These are phyloP conservation scores for Cantharis rufa DNA, from an alignment of 2,888 invertebrate genomes.

Conservation along the genomic window DNA sequence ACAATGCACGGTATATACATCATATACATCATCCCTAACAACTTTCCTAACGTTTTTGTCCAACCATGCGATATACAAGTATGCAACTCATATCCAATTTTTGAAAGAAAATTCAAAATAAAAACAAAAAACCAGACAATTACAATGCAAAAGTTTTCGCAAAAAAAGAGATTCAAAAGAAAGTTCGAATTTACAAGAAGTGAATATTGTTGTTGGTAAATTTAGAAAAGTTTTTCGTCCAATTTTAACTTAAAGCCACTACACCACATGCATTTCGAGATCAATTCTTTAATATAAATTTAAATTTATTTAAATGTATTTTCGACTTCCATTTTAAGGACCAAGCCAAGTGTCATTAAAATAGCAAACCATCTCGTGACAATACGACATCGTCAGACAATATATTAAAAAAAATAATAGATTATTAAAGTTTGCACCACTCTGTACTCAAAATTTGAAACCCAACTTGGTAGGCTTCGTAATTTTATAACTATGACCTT, in stretches of 20 bases:
- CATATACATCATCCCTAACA: background rate
- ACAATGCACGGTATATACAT: background rate
- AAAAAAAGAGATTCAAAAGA: background rate
- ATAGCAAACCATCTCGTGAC: background rate
- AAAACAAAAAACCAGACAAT: background rate
- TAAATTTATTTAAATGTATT: background rate
- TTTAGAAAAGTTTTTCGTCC: slow-evolving; percentile 21
- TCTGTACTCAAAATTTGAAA: no score
- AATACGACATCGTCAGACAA: background rate
- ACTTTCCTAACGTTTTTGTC: background rate
- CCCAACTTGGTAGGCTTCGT: no score
- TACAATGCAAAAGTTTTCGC: background rate
- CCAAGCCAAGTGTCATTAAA: background rate
- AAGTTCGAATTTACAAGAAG: background rate
- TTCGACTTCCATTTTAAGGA: background rate
- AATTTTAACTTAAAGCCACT: slow-evolving; percentile 24
- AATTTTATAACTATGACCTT: no score
- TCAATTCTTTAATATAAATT: background rate
- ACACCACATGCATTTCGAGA: slow-evolving; percentile 21
- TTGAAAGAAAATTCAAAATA: background rate
- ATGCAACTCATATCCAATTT: background rate
- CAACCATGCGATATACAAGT: background rate
- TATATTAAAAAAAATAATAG: no score
- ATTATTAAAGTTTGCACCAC: no score
- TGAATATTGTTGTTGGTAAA: slow-evolving; percentile 3